A percentile compares a stretch with the other conserved stretches of the same genome.
Conservation (phyloP, 2,888 invertebrate genomes). For the Chironomus tentans region DNA sequence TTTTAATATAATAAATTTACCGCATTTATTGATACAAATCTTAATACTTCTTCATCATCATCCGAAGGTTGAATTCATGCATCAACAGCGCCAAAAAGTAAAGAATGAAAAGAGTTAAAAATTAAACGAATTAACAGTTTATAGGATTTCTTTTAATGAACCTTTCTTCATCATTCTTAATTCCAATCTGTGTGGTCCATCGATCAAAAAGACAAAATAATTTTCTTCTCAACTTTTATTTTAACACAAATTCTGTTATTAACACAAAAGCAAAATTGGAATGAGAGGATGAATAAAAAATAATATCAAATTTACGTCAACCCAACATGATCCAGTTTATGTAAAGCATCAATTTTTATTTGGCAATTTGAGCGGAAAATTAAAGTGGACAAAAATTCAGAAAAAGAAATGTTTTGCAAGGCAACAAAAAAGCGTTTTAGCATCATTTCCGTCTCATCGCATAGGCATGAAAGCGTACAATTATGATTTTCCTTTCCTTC, state of each 20-base stretch:
- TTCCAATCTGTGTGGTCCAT: constrained; percentile 12
- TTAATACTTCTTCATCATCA: too few relatives aligned
- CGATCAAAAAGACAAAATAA: not conserved
- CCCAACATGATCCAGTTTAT: not conserved
- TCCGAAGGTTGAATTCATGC: too few relatives aligned
- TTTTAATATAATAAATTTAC: too few relatives aligned
- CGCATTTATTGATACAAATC: too few relatives aligned
- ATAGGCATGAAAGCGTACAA: constrained; percentile 11
- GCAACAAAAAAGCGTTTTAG: not conserved
- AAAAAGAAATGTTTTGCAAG: not conserved
- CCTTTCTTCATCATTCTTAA: not conserved
- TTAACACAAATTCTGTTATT: not conserved
- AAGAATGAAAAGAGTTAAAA: too few relatives aligned
- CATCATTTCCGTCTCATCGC: constrained; percentile 3
- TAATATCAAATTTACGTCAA: constrained; percentile 15
- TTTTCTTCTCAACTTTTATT: too few relatives aligned
- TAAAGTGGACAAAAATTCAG: constrained; percentile 1
- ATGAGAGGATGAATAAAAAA: not conserved
- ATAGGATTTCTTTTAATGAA: not conserved
- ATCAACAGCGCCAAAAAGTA: too few relatives aligned
- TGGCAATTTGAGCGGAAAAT: constrained; percentile 8
- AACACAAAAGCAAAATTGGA: not conserved
- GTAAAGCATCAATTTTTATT: not conserved
- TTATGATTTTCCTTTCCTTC: not conserved
- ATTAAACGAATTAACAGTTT: not conserved